A percentile compares a stretch with the other conserved stretches of the same genome.
phyloP scores from a whole-genome alignment of 2,888 invertebrate genomes.

The Lepidochitona cinerea region DNA sequence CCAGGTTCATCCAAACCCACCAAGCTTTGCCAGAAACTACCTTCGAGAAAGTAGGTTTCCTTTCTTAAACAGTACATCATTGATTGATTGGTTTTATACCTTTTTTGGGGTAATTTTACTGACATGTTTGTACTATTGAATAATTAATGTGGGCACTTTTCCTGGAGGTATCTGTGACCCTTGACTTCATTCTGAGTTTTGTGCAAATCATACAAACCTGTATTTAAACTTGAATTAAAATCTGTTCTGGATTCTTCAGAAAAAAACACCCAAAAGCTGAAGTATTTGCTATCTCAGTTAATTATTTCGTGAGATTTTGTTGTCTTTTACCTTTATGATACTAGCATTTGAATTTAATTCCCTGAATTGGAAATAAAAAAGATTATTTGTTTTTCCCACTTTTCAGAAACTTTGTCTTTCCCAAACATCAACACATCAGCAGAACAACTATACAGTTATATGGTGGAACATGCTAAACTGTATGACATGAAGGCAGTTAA shows the following conservation, averaged over 20 bases:
- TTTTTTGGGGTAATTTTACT: neutral
- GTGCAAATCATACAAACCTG: too few relatives aligned
- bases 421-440: conserved; percentile 77
- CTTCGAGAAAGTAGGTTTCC: conserved; percentile 78
- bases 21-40: conserved; percentile 82
- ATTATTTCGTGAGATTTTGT: too few relatives aligned
- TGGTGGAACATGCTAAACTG: conserved; percentile 78
- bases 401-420: conserved; percentile 75
- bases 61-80: too few relatives aligned
- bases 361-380: neutral
- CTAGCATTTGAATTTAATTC: neutral
- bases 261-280: too few relatives aligned
- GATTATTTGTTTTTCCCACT: neutral
- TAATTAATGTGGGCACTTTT: too few relatives aligned
- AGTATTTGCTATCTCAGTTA: too few relatives aligned
- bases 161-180: too few relatives aligned
- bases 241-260: too few relatives aligned
- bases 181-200: too few relatives aligned
- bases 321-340: neutral
- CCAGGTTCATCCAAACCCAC: conserved; percentile 83
- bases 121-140: too few relatives aligned
- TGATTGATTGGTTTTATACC: neutral
- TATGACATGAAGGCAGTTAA: conserved; percentile 80
- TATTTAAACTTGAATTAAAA: too few relatives aligned
- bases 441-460: conserved; percentile 79